phyloP scores from a whole-genome alignment of 2,888 invertebrate species.

The Lithophane leautieri region DNA sequence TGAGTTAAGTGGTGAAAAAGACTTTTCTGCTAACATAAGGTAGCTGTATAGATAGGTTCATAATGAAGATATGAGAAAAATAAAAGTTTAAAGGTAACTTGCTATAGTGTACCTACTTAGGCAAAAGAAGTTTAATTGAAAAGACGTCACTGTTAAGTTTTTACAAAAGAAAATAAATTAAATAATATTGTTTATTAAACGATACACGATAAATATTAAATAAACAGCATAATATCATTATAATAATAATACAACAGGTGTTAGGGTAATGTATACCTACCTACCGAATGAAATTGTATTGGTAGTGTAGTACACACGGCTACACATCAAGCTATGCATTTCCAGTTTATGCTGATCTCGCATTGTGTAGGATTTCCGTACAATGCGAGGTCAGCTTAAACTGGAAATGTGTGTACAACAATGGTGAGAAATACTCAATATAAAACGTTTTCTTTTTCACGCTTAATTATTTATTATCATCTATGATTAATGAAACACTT shows the following conservation, averaged over 20 bases:
- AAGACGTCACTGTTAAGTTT: not conserved
- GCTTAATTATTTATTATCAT: not conserved
- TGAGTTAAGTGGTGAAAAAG: not conserved
- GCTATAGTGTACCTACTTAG: not conserved
- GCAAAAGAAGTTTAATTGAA: not conserved
- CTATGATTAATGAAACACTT: not conserved
- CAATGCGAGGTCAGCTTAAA: too few species aligned
- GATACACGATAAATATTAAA: not conserved
- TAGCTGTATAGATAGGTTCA: not conserved
- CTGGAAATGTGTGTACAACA: not conserved
- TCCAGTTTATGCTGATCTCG: too few species aligned
- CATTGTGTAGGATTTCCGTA: too few species aligned
- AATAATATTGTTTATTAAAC: not conserved
- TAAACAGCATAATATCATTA: not conserved
- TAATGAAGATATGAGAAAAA: not conserved
- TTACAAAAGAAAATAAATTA: slow-evolving; percentile 19
- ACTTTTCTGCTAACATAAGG: not conserved
- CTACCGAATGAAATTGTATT: slow-evolving; percentile 3
- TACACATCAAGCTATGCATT: too few species aligned
- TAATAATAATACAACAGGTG: slow-evolving; percentile 10
- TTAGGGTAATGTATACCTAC: not conserved
- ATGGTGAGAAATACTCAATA: not conserved
- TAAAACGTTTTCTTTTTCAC: slow-evolving; percentile 4
- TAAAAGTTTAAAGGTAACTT: not conserved
- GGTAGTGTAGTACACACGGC: not conserved